A percentile compares a stretch with the other conserved stretches of the same genome.
Conservation (phyloP, 1,140 invertebrate genomes). For the Bursaphelenchus mucronatus region DNA sequence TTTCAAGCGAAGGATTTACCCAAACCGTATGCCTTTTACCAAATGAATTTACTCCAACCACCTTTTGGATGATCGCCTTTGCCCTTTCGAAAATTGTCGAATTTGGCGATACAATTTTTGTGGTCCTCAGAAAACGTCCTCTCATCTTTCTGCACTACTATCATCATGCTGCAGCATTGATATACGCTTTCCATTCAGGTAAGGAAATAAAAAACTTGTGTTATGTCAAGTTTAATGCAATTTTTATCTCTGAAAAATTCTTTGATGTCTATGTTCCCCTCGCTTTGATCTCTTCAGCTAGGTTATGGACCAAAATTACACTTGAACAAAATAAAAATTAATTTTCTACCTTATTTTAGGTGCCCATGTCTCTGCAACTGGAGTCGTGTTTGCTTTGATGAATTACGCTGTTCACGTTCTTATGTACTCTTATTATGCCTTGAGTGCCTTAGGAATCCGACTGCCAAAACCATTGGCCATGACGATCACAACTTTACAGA, state of each 20-base stretch:
- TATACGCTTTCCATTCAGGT: conserved; percentile 88
- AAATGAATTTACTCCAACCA: conserved; percentile 17
- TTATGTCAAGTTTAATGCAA: neutral
- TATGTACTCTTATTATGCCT: conserved; percentile 92
- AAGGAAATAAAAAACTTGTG: neutral
- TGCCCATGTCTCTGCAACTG: conserved; percentile 34
- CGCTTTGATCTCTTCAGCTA: neutral
- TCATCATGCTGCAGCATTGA: conserved; percentile 70
- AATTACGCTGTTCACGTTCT: conserved; percentile 93
- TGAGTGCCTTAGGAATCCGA: conserved; percentile 78
- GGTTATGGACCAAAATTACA: neutral
- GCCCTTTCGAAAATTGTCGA: conserved; percentile 43
- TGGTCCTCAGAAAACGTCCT: conserved; percentile 43
- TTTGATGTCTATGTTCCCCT: neutral
- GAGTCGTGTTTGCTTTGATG: conserved; percentile 79
- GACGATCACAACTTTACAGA: conserved; percentile 83
- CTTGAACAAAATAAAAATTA: neutral
- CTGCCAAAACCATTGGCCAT: conserved; percentile 79
- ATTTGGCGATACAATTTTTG: conserved; percentile 44
- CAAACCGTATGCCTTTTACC: conserved; percentile 21
- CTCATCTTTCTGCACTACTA: conserved; percentile 48
- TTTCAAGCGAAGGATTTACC: conserved; percentile 4
- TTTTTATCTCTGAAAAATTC: neutral
- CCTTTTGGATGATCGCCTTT: conserved; percentile 40
- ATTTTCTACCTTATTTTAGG: conserved; percentile 26